These are phyloP conservation scores for Drosophila ananassae DNA, from an alignment of 1,140 invertebrate genomes.

Conservation along the genomic window DNA sequence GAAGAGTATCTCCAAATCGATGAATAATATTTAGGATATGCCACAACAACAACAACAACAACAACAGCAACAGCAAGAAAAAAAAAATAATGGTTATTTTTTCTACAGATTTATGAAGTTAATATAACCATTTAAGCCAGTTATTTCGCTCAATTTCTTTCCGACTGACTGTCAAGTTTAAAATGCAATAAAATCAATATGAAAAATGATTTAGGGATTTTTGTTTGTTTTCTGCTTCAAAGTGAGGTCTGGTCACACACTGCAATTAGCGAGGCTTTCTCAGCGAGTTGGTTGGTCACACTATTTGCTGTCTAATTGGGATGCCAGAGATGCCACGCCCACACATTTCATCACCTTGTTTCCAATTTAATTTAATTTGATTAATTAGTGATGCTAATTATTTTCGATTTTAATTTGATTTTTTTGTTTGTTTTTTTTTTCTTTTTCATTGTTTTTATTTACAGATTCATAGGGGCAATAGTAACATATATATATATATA, in stretches of 20 bases:
- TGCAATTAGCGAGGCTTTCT: not conserved
- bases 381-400: conserved; percentile 6
- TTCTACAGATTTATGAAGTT: not conserved
- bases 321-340: not conserved
- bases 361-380: conserved; percentile 8
- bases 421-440: conserved; percentile 26
- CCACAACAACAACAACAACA: too few species aligned
- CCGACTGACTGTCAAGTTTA: not conserved
- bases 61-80: too few species aligned
- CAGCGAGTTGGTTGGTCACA: not conserved
- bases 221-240: not conserved
- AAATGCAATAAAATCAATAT: not conserved
- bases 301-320: not conserved
- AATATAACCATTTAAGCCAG: not conserved
- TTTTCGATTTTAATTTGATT: conserved; percentile 37
- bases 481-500: conserved; percentile 66
- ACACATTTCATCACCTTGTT: conserved; percentile 7
- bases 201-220: too few species aligned
- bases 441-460: conserved; percentile 59
- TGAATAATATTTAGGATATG: too few species aligned
- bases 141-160: not conserved
- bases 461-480: conserved; percentile 80
- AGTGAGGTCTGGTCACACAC: not conserved
- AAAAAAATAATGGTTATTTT: not conserved
- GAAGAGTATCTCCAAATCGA: too few species aligned